Evolutionary conservation across 2,888 invertebrate genomes (phyloP), one percentile per base, ranked within the genome.

Genomic region (Dermolepida albohirtum): DNA sequence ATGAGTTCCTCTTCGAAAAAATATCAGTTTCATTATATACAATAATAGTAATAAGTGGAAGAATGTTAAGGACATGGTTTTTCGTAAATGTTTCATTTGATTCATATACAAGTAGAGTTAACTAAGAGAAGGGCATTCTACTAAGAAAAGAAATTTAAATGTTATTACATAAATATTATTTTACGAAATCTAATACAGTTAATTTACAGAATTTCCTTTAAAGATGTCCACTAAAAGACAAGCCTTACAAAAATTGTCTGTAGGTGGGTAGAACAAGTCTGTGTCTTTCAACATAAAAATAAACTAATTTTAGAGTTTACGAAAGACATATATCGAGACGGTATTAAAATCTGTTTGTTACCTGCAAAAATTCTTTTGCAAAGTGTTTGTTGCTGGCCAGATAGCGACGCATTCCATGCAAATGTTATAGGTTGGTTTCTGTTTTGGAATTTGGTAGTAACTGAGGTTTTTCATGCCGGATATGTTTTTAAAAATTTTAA

Each of bases 321-420:
- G 11, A 65, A 39, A n/a, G 54, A 51, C 17, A 59, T 68, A 0
- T 39, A 40, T 14, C 17, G 59, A 12, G 68, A 68, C 29, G 64
- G 34, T 1, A 54, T 47, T 22, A 68, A 68, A 50, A 64, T n/a
- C 16, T 41, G 40, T 39, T 17, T 68, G 10, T 29, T 59, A 11
- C 22, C 50, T 2, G 49, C 64, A 16, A 68, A 68, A 51, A 41
- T 54, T 12, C 34, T 68, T 8, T 34, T 68, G n/a, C 49, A 68
- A 40, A 29, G 64, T 11, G 27, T 68, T 11, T 22, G 55, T 11
- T 44, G 44, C 6, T 68, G 68, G 68, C 68, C 68, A 6, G 68
- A 68, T 47, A 64, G 39, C 11, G 41, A 64, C 34, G 17, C n/a
- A 1, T 17, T 17, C 14, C 50, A 29, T 41, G 44, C 51, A 6